Conservation (phyloP, 2,888 invertebrate species). For the Spatulosminthurus flaviceps region DNA sequence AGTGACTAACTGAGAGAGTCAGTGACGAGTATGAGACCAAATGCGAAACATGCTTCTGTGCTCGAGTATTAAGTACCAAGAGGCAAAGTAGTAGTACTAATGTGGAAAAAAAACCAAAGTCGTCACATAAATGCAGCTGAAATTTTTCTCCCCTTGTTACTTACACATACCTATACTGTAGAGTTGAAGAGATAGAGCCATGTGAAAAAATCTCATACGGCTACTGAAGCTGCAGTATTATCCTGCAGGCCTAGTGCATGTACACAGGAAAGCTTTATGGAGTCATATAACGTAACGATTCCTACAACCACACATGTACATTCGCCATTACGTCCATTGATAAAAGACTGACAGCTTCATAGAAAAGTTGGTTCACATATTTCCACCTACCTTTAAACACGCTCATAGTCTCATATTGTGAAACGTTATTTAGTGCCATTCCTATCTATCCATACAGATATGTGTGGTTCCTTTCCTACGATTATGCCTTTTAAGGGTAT, state of each 20-base stretch:
- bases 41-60: constrained; percentile 10
- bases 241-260: not conserved
- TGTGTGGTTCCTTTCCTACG: no score
- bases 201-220: not conserved
- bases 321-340: constrained; percentile 16
- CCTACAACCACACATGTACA: constrained; percentile 1
- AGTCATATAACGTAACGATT: not conserved
- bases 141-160: not conserved
- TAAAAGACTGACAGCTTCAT: constrained; percentile 25
- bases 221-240: no score
- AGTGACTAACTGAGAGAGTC: not conserved
- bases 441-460: no score
- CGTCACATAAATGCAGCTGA: constrained; percentile 18
- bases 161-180: no score
- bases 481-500: constrained; percentile 19
- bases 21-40: not conserved
- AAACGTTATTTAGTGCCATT: not conserved
- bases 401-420: no score
- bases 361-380: not conserved
- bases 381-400: constrained; percentile 20
- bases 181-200: not conserved
- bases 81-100: no score
- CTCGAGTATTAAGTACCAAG: not conserved
- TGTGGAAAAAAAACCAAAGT: not conserved
- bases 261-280: not conserved